Conservation (phyloP, 2,113 vertebrate species). For the Pristiophorus japonicus region DNA sequence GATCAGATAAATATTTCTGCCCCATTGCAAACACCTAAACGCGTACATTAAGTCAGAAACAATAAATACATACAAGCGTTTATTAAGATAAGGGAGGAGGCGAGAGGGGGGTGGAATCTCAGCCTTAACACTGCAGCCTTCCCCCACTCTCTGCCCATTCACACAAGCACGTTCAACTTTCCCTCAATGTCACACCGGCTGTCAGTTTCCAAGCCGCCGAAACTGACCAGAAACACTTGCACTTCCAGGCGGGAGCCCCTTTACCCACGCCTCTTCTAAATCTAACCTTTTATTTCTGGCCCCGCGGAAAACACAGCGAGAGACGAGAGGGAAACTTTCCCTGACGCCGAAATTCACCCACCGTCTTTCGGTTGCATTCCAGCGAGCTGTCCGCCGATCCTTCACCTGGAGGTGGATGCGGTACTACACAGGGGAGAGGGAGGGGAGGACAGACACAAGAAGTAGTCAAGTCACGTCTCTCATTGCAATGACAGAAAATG, state of each 20-base stretch:
- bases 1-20: no score
- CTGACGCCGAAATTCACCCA: background rate
- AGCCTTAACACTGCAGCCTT: slow-evolving; percentile 42
- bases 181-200: background rate
- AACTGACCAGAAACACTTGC: background rate
- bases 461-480: slow-evolving; percentile 5
- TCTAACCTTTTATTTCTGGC: background rate
- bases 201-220: no score
- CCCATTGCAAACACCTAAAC: background rate
- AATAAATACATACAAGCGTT: no score
- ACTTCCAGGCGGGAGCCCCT: background rate
- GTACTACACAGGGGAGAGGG: background rate
- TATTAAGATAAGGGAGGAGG: no score
- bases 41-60: no score
- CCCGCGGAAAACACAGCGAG: background rate
- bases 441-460: background rate
- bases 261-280: background rate
- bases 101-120: background rate
- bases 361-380: background rate
- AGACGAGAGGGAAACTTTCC: background rate
- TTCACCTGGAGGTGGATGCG: background rate
- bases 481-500: background rate
- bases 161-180: background rate
- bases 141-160: slow-evolving; percentile 36
- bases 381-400: no score